A percentile compares a stretch with the other conserved stretches of the same genome.
These are phyloP conservation scores for Cerastoderma edule DNA, from an alignment of 2,888 invertebrate genomes.

Conservation along the genomic window DNA sequence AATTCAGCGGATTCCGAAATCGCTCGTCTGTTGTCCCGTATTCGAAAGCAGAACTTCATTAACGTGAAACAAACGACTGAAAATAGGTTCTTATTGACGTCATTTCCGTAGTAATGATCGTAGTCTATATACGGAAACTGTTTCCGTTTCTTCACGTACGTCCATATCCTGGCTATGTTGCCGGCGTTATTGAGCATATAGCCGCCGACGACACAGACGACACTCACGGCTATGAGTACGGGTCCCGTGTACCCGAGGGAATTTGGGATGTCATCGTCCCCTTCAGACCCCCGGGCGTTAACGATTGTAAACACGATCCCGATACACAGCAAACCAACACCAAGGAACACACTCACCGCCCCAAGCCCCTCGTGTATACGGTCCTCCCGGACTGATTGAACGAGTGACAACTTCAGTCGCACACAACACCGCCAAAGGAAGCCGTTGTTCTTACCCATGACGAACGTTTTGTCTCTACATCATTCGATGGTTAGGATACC, in stretches of 20 bases:
- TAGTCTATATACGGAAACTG: constrained; percentile 28
- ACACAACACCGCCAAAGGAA: background rate
- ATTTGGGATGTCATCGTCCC: background rate
- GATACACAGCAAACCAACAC: constrained; percentile 27
- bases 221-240: constrained; percentile 24
- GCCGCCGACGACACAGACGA: constrained; percentile 33
- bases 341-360: constrained; percentile 38
- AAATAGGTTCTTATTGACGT: constrained; percentile 21
- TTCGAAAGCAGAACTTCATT: constrained; percentile 12
- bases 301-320: constrained; percentile 44
- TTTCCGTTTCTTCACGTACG: constrained; percentile 28
- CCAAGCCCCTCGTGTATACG: constrained; percentile 42
- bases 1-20: constrained; percentile 13
- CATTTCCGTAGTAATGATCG: constrained; percentile 18
- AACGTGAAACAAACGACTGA: constrained; percentile 8
- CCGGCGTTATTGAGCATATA: constrained; percentile 28
- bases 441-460: background rate
- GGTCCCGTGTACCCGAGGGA: constrained; percentile 38
- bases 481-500: too few relatives aligned
- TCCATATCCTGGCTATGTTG: constrained; percentile 27
- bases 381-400: background rate
- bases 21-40: constrained; percentile 3
- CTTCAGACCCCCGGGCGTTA: constrained; percentile 9
- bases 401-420: background rate
- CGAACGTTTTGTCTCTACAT: too few relatives aligned